phyloP scores from a whole-genome alignment of 37 sponge, comb jelly and placozoan genomes.

The Theonella swinhoei region DNA sequence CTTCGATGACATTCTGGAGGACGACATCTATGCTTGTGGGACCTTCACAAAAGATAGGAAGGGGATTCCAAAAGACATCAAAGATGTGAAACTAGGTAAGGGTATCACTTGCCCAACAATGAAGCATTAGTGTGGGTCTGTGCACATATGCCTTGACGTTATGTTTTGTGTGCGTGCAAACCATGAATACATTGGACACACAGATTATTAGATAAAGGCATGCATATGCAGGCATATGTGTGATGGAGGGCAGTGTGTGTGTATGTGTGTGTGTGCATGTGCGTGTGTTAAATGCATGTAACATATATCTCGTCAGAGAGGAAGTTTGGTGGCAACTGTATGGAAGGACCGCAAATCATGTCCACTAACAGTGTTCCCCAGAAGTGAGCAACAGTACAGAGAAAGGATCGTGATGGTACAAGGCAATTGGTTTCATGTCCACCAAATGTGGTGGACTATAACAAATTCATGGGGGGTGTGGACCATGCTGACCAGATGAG shows the following conservation, averaged over 20 bases:
- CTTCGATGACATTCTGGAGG: constrained; percentile 6
- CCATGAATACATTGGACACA: no score
- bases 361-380: constrained; percentile 16
- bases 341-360: background rate
- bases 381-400: background rate
- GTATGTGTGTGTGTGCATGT: no score
- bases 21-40: constrained; percentile 19
- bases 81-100: background rate
- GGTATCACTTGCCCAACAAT: no score
- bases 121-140: background rate
- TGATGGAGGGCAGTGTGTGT: no score
- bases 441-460: constrained; percentile 1
- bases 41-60: constrained; percentile 3
- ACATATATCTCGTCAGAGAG: background rate
- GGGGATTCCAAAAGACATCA: constrained; percentile 12
- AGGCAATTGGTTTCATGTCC: constrained; percentile 5
- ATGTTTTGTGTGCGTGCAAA: no score
- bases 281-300: no score
- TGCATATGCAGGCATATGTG: no score
- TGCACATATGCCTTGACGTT: no score
- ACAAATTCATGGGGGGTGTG: constrained; percentile 38
- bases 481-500: constrained; percentile 25
- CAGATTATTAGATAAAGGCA: no score
- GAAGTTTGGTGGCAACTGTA: background rate
- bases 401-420: constrained; percentile 14